phyloP scores from a whole-genome alignment of 2,797 vertebrate species.

The Vultur gryphus region DNA sequence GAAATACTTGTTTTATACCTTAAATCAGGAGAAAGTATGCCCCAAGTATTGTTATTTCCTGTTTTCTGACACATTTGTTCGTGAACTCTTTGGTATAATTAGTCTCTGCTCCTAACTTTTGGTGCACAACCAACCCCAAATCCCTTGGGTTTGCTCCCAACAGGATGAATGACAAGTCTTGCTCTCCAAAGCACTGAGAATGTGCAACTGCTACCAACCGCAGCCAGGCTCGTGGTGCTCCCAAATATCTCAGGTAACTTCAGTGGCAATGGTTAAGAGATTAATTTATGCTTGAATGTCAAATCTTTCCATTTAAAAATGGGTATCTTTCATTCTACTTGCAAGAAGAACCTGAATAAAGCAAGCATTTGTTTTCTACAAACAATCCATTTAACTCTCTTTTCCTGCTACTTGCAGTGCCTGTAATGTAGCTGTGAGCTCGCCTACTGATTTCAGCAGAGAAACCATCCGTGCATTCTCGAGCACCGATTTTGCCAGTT shows the following conservation, averaged over 20 bases:
- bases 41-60: background rate
- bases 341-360: background rate
- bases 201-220: accelerated
- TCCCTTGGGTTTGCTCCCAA: background rate
- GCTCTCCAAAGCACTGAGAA: background rate
- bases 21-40: background rate
- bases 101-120: background rate
- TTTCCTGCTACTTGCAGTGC: background rate
- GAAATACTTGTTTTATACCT: background rate
- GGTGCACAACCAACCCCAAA: background rate
- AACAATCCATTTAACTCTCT: background rate
- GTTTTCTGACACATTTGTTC: background rate
- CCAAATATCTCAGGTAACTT: background rate
- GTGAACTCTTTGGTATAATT: background rate
- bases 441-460: background rate
- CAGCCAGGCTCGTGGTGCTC: accelerated
- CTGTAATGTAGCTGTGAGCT: background rate
- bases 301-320: background rate
- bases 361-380: background rate
- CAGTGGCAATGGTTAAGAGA: background rate
- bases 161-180: background rate
- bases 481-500: background rate
- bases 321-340: background rate
- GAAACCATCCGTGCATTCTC: background rate
- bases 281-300: background rate